These are phyloP conservation scores for Apodemia duryi DNA, from an alignment of 2,888 invertebrate species.

Conservation along the genomic window DNA sequence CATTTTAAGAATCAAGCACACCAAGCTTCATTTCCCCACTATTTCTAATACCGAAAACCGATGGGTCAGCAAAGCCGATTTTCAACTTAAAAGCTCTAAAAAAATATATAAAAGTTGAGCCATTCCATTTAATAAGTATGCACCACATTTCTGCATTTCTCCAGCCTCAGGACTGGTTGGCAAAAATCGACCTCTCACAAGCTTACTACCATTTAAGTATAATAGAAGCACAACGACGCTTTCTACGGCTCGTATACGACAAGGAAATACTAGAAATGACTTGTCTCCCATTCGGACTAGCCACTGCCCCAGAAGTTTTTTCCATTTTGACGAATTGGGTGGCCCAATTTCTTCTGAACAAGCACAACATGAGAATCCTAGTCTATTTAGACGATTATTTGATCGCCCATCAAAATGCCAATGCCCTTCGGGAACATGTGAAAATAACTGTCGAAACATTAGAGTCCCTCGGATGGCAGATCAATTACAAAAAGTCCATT, in stretches of 20 bases:
- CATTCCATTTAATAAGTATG: conserved; percentile 33
- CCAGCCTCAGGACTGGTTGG: conserved; percentile 23
- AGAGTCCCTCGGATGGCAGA: conserved; percentile 26
- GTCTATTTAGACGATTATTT: conserved; percentile 33
- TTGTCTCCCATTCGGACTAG: conserved; percentile 32
- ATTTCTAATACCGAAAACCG: conserved; percentile 34
- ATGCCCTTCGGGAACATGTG: conserved; percentile 16
- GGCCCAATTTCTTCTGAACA: conserved; percentile 25
- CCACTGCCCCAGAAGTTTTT: conserved; percentile 27
- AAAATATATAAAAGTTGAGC: conserved; percentile 27
- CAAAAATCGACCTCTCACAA: conserved; percentile 22
- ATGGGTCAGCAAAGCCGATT: conserved; percentile 31
- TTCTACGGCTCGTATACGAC: conserved; percentile 26
- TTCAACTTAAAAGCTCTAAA: conserved; percentile 35
- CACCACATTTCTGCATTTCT: conserved; percentile 31
- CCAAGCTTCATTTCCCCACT: conserved; percentile 33
- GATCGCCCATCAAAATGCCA: conserved; percentile 22
- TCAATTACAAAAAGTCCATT: conserved; percentile 29
- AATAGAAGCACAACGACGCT: conserved; percentile 23
- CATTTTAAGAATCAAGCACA: conserved; percentile 7
- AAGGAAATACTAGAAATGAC: conserved; percentile 27
- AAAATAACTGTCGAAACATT: conserved; percentile 17
- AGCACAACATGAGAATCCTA: conserved; percentile 23
- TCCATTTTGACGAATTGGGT: conserved; percentile 30
- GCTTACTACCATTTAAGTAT: conserved; percentile 29